A percentile compares a stretch with the other conserved stretches of the same genome.
Evolutionary conservation across 2,797 vertebrate species (phyloP).

Genomic region (Sternotherus odoratus): DNA sequence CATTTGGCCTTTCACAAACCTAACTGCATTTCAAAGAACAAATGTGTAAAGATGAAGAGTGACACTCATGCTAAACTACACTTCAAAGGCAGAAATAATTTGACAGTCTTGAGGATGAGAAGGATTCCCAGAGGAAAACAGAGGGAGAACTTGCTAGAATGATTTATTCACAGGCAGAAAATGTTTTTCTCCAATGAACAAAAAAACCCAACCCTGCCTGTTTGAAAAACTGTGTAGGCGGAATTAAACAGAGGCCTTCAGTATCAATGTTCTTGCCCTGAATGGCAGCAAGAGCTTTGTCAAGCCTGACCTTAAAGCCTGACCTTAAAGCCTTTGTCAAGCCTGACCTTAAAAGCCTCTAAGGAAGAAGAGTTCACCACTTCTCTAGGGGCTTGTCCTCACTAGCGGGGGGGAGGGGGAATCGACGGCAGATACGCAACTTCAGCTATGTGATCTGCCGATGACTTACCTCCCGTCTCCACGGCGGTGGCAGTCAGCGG

Average conservation of each 20-base stretch:
- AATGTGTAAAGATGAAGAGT: neutral
- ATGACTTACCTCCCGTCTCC: too few species aligned
- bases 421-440: too few species aligned
- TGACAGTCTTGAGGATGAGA: neutral
- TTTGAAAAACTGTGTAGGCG: neutral
- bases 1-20: neutral
- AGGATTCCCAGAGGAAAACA: conserved; percentile 1
- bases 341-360: too few species aligned
- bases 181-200: neutral
- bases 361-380: too few species aligned
- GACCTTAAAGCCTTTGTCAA: too few species aligned
- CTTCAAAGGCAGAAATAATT: conserved; percentile 15
- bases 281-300: fast-evolving
- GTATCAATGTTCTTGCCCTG: neutral
- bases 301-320: too few species aligned
- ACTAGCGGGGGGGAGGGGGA: too few species aligned
- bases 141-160: neutral
- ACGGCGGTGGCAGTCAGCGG: too few species aligned
- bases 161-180: neutral
- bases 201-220: neutral
- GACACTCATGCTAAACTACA: neutral
- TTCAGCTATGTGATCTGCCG: too few species aligned
- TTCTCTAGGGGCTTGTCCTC: too few species aligned
- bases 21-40: neutral
- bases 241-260: neutral